Base-by-base conservation (phyloP, 2,888 invertebrate genomes). In the Furcula furcula region DNA sequence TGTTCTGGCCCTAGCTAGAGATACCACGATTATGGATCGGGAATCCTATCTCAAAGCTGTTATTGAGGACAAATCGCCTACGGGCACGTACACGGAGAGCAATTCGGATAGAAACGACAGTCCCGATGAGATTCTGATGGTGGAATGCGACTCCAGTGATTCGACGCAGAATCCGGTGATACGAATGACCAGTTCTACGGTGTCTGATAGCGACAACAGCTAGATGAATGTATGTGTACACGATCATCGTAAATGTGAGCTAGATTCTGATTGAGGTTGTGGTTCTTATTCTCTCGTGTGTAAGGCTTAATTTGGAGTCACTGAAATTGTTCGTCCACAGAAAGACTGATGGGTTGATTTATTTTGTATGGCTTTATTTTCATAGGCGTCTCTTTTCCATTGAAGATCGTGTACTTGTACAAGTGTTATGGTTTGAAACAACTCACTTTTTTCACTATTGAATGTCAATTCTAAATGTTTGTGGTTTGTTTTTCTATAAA, bases 91-190 rank as follows among this genome's bases (percentile, higher is more conserved):
- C 29, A 87, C 88, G 0, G 88, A 86, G 38, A 88, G 87, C 35
- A 86, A 83, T 45, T 88, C 88, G 0, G 88, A 87, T 12, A 73
- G 86, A 20, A 87, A 87, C 19, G 88, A 88, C 0, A 87, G 75
- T 36, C 88, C 88, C 0, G 88, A 88, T 43, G 88, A 88, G 39
- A 86, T 88, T 13, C 32, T 88, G 29, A 80, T 87, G 85, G 88
- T 88, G 18, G 88, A 88, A 47, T 88, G 88, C 22, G 88, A 88
- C 28, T 85, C 87, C 2, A 87, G 86, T 39, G 88, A 88, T 36
- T 85, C 86, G 2, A 79, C 76, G 0, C 86, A 86, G 46, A 86
- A 85, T 39, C 88, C 88, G 0, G 77, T 88, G 6, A 87, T 88
- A 4, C 61, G 86, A n/a, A 86, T 88, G 86, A 87, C 88, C 1